phyloP scores from a whole-genome alignment of 1,140 invertebrate species.

The Orussus abietinus region DNA sequence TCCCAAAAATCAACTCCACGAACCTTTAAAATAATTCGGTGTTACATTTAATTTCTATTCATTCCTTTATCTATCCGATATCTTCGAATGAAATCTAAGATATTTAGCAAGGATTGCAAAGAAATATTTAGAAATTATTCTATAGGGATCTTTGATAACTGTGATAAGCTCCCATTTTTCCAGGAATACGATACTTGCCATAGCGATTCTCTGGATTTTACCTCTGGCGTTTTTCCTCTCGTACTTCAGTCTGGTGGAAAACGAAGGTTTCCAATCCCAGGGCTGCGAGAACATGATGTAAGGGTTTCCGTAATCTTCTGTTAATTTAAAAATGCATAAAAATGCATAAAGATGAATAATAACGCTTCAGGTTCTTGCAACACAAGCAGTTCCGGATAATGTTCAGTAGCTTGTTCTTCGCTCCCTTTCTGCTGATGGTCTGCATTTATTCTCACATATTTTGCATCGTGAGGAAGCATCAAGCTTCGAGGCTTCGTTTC shows the following conservation, averaged over 20 bases:
- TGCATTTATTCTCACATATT: slow-evolving; percentile 61
- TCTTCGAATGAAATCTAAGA: too few species aligned
- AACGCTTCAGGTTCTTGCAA: slow-evolving; percentile 43
- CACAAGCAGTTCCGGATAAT: slow-evolving; percentile 50
- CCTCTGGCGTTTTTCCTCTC: slow-evolving; percentile 54
- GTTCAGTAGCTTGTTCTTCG: slow-evolving; percentile 51
- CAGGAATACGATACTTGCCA: slow-evolving; percentile 44
- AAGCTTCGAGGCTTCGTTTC: slow-evolving; percentile 48
- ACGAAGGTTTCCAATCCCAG: slow-evolving; percentile 45
- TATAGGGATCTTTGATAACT: too few species aligned
- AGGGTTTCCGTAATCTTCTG: slow-evolving; percentile 13
- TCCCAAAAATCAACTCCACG: too few species aligned
- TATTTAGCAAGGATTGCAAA: too few species aligned
- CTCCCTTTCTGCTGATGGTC: slow-evolving; percentile 56
- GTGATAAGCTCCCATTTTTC: too few species aligned
- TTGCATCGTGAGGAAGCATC: slow-evolving; percentile 55
- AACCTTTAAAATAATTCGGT: too few species aligned
- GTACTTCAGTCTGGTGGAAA: slow-evolving; percentile 51
- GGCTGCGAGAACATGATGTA: slow-evolving; percentile 30
- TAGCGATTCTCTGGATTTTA: slow-evolving; percentile 55
- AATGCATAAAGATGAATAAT: too few species aligned
- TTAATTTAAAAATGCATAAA: not conserved
- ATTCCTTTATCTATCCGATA: not conserved
- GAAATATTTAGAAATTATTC: too few species aligned
- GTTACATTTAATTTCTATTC: too few species aligned